A percentile compares a stretch with the other conserved stretches of the same genome.
Conservation (phyloP, 2,113 vertebrate species). For the Nymphicus hollandicus region DNA sequence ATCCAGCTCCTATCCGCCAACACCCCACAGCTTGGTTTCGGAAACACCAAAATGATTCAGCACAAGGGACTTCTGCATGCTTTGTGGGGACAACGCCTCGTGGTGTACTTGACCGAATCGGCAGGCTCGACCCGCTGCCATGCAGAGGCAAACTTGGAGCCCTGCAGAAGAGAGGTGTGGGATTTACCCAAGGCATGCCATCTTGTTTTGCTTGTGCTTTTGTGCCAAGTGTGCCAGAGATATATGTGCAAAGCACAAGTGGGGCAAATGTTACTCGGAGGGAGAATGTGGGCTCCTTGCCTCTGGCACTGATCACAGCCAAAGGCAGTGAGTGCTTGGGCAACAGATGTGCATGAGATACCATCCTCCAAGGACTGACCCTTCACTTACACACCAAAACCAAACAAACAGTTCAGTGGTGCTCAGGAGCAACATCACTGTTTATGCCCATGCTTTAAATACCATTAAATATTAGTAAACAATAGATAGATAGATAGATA, state of each 20-base stretch:
- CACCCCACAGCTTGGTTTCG: constrained; percentile 6
- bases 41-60: constrained; percentile 16
- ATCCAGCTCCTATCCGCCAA: neutral
- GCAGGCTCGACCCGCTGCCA: neutral
- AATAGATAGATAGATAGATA: too few species aligned
- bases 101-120: neutral
- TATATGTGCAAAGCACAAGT: neutral
- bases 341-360: rapidly evolving
- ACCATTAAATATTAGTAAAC: neutral
- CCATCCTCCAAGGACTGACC: neutral
- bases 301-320: neutral
- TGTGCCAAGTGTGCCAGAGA: neutral
- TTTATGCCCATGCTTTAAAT: rapidly evolving
- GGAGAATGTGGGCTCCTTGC: neutral
- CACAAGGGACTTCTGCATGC: neutral
- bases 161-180: neutral
- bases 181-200: neutral
- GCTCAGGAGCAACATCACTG: neutral
- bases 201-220: neutral
- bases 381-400: neutral
- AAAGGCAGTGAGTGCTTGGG: neutral
- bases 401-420: neutral
- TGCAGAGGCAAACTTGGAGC: neutral
- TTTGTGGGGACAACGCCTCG: neutral
- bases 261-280: neutral